phyloP scores from a whole-genome alignment of 2,797 vertebrate genomes.

The Coregonus ussuriensis region DNA sequence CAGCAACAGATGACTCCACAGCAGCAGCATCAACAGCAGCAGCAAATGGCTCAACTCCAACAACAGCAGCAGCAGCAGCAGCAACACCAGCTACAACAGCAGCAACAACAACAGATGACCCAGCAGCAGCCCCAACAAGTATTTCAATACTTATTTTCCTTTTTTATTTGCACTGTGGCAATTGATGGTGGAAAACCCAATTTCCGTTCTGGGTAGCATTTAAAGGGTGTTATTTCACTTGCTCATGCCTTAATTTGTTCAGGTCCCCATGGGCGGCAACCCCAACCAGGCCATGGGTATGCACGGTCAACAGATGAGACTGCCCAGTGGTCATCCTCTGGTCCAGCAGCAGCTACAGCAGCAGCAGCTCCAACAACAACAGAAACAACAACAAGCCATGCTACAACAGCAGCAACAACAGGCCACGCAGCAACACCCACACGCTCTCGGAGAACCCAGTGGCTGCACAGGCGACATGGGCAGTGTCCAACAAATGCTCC shows the following conservation, averaged over 20 bases:
- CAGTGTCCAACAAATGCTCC: conserved; percentile 86
- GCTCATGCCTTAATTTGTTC: neutral
- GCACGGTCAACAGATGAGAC: conserved; percentile 91
- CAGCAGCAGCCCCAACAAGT: conserved; percentile 79
- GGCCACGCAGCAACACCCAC: conserved; percentile 78
- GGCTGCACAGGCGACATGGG: conserved; percentile 76
- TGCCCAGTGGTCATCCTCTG: conserved; percentile 82
- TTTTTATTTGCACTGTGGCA: neutral
- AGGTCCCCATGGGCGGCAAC: conserved; percentile 83
- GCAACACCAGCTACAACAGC: conserved; percentile 75
- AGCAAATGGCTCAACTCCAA: conserved; percentile 88
- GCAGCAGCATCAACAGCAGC: conserved; percentile 80
- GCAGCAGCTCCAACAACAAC: conserved; percentile 71
- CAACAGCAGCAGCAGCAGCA: conserved; percentile 83
- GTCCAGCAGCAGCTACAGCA: conserved; percentile 89
- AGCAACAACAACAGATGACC: conserved; percentile 75
- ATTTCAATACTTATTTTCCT: neutral
- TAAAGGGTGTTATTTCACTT: neutral
- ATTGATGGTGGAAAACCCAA: neutral
- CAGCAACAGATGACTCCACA: conserved; percentile 72
- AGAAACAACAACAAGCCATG: conserved; percentile 60
- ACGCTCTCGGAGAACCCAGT: conserved; percentile 83
- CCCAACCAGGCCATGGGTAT: conserved; percentile 89
- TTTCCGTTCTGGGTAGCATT: neutral
- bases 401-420: conserved; percentile 68